Evolutionary conservation across 2,113 vertebrate genomes (phyloP).

Genomic region (Capra hircus): DNA sequence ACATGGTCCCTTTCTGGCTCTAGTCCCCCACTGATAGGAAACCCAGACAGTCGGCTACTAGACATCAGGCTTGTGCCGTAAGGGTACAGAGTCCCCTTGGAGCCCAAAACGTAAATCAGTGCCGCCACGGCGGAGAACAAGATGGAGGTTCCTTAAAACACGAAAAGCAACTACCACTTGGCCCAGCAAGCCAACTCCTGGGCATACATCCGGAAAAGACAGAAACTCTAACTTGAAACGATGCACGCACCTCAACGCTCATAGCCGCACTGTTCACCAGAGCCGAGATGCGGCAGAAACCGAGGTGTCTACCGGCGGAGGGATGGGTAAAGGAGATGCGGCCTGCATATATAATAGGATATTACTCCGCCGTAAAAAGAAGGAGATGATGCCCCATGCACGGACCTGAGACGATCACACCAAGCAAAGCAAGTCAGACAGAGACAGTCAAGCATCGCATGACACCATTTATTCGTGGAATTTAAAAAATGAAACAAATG

Average conservation of each 20-base stretch:
- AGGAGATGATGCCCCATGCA: neutral
- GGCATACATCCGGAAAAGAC: neutral
- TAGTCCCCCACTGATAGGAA: no score
- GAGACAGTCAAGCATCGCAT: neutral
- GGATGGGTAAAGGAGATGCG: neutral
- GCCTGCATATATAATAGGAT: neutral
- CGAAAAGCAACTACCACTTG: neutral
- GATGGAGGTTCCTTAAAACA: neutral
- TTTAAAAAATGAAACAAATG: neutral
- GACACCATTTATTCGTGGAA: neutral
- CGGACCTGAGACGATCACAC: neutral
- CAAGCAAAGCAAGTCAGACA: neutral
- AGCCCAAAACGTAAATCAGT: neutral
- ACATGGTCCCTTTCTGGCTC: no score
- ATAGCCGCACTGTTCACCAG: neutral
- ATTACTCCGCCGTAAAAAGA: neutral
- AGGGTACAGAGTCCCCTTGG: no score
- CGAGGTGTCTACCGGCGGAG: neutral
- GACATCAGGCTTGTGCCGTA: no score
- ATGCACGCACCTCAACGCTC: neutral
- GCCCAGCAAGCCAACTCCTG: neutral
- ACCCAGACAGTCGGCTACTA: fast-evolving
- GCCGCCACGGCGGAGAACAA: neutral
- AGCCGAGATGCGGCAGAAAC: neutral
- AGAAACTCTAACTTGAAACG: neutral